Evolutionary conservation across 1,140 invertebrate genomes (phyloP).

Genomic region (Saccostrea cuccullata): DNA sequence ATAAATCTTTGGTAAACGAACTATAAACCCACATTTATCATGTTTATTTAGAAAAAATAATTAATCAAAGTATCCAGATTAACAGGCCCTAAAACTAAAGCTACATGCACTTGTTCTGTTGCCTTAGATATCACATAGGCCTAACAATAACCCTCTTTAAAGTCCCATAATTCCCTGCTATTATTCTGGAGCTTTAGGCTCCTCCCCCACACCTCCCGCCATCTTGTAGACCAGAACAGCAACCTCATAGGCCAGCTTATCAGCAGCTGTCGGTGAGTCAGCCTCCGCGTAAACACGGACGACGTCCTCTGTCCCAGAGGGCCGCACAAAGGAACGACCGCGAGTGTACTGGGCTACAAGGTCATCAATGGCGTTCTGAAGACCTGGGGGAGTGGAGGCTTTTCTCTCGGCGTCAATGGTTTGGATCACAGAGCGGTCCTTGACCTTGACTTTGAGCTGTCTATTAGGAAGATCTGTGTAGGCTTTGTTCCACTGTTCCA

Average conservation of each 20-base stretch:
- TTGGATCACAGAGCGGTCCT: slow-evolving; percentile 90
- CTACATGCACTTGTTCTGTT: no score
- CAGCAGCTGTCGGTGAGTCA: slow-evolving; percentile 80
- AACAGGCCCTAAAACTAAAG: no score
- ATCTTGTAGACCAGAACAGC: slow-evolving; percentile 86
- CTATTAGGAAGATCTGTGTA: slow-evolving; percentile 93
- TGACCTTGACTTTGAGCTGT: slow-evolving; percentile 89
- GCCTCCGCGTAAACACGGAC: slow-evolving; percentile 98
- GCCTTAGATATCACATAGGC: no score
- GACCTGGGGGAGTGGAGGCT: slow-evolving; percentile 87
- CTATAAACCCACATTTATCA: no score
- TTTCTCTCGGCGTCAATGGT: slow-evolving; percentile 92
- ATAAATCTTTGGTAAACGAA: no score
- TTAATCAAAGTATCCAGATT: no score
- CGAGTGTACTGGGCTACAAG: slow-evolving; percentile 83
- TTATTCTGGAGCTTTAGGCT: slow-evolving; percentile 61
- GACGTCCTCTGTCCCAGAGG: slow-evolving; percentile 98
- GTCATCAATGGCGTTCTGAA: slow-evolving; percentile 90
- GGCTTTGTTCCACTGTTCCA: slow-evolving; percentile 87
- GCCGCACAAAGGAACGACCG: slow-evolving; percentile 93
- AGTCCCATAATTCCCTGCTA: neutral
- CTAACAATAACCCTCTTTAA: no score
- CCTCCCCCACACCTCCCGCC: slow-evolving; percentile 85
- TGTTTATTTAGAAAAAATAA: no score
- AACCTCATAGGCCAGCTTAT: slow-evolving; percentile 89